A percentile compares a stretch with the other conserved stretches of the same genome.
phyloP scores from a whole-genome alignment of 2,113 vertebrate genomes.

The Cacatua alba region DNA sequence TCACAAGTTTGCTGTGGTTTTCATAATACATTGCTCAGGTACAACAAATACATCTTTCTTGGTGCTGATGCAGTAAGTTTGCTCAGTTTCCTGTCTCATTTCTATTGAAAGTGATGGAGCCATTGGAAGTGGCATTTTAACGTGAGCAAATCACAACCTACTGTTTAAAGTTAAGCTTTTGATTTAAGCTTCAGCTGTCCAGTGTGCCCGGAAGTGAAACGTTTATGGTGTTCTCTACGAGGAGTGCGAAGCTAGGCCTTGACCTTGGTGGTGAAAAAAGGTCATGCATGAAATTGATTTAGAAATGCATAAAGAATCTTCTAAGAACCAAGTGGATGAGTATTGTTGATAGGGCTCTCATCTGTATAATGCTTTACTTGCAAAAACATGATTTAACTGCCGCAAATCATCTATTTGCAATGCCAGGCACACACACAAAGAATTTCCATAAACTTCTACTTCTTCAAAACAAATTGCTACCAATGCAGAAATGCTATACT shows the following conservation, averaged over 20 bases:
- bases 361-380: slow-evolving; percentile 1
- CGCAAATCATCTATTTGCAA: slow-evolving; percentile 1
- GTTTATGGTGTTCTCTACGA: not conserved
- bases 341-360: not conserved
- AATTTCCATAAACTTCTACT: not conserved
- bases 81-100: not conserved
- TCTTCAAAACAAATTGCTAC: not conserved
- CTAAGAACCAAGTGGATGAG: slow-evolving; percentile 16
- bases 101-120: not conserved
- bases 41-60: not conserved
- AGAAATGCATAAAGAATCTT: slow-evolving; percentile 54
- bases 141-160: not conserved
- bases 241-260: slow-evolving; percentile 52
- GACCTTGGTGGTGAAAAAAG: slow-evolving; percentile 55
- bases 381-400: slow-evolving; percentile 22
- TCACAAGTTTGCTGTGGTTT: not conserved
- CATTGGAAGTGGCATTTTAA: not conserved
- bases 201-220: not conserved
- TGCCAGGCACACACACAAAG: not conserved
- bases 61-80: not conserved
- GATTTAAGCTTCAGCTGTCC: not conserved
- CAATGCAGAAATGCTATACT: not conserved
- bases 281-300: slow-evolving; percentile 70
- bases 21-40: not conserved
- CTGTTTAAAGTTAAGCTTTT: not conserved